These are phyloP conservation scores for Archivesica marissinica DNA, from an alignment of 1,140 invertebrate species.

Conservation along the genomic window DNA sequence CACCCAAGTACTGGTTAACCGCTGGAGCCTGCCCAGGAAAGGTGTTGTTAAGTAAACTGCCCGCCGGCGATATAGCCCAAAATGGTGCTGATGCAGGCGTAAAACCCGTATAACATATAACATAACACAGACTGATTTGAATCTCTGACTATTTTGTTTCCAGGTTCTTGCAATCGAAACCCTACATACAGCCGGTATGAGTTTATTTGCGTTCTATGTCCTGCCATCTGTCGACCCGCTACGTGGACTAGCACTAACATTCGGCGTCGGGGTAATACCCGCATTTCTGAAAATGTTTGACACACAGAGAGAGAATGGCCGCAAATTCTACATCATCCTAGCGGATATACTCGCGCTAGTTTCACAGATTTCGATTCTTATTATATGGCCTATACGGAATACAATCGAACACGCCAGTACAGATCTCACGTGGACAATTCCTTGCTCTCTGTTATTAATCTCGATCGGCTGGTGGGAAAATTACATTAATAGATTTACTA, in stretches of 20 bases:
- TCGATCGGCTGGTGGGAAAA: conserved; percentile 83
- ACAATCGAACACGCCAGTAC: conserved; percentile 49
- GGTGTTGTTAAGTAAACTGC: too few relatives aligned
- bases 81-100: too few relatives aligned
- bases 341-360: conserved; percentile 74
- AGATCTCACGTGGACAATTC: conserved; percentile 70
- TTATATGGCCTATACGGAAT: conserved; percentile 73
- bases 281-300: conserved; percentile 78
- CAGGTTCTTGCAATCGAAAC: conserved; percentile 79
- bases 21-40: too few relatives aligned
- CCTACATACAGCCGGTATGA: conserved; percentile 79
- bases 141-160: too few relatives aligned
- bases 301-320: conserved; percentile 67
- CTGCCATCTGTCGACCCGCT: conserved; percentile 76
- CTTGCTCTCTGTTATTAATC: conserved; percentile 78
- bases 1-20: too few relatives aligned
- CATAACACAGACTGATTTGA: too few relatives aligned
- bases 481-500: conserved; percentile 78
- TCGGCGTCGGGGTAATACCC: conserved; percentile 78
- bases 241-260: conserved; percentile 70
- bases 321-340: conserved; percentile 67
- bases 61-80: too few relatives aligned
- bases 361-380: conserved; percentile 73
- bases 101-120: too few relatives aligned
- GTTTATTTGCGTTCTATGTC: conserved; percentile 79